phyloP scores from a whole-genome alignment of 2,888 invertebrate genomes.

The Artemia sinica region DNA sequence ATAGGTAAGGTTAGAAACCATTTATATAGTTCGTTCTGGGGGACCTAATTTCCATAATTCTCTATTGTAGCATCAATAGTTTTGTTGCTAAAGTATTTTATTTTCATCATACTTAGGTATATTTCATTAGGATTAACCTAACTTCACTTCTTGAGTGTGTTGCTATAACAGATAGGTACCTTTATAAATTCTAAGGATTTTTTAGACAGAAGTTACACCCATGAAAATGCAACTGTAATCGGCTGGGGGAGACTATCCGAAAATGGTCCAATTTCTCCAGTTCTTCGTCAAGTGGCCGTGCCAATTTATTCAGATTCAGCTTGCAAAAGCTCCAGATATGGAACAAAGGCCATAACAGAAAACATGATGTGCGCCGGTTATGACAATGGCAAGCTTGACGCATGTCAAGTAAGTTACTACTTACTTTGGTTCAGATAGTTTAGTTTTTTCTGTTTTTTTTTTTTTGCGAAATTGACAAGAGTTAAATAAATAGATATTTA shows the following conservation, averaged over 20 bases:
- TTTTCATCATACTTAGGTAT: no score
- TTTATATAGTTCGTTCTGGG: no score
- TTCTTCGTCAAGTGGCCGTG: conserved; percentile 64
- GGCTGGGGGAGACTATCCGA: conserved; percentile 78
- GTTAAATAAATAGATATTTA: background rate
- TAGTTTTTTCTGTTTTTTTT: background rate
- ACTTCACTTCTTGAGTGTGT: no score
- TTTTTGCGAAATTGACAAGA: background rate
- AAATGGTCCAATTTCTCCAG: conserved; percentile 65
- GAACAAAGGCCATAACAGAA: conserved; percentile 61
- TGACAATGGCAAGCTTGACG: conserved; percentile 48
- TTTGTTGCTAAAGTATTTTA: no score
- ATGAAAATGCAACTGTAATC: conserved; percentile 51
- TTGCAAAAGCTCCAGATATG: conserved; percentile 56
- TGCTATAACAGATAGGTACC: no score
- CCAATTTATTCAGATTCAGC: conserved; percentile 54
- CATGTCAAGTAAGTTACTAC: conserved; percentile 47
- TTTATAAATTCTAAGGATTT: background rate
- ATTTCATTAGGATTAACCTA: no score
- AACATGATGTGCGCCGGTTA: conserved; percentile 76
- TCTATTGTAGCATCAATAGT: no score
- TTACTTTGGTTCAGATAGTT: background rate
- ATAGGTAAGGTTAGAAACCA: no score
- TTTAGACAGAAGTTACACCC: conserved; percentile 46
- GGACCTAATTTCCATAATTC: no score